phyloP scores from a whole-genome alignment of 2,113 vertebrate genomes.

The Butorides virescens region DNA sequence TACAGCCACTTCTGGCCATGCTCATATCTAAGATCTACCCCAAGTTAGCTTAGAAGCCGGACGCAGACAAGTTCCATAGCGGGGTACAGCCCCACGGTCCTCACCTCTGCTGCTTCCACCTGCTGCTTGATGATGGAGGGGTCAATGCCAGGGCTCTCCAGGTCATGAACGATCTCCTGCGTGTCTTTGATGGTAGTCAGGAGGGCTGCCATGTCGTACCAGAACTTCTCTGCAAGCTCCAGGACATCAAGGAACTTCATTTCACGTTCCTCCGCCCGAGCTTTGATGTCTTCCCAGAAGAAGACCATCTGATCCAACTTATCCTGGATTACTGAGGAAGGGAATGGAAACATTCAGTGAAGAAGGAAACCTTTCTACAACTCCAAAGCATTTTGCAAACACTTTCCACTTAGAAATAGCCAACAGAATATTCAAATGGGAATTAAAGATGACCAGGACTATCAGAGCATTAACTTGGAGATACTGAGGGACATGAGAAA shows the following conservation, averaged over 20 bases:
- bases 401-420: neutral
- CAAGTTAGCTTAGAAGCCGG: neutral
- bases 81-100: fast-evolving
- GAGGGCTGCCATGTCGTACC: constrained; percentile 94
- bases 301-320: constrained; percentile 92
- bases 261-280: constrained; percentile 90
- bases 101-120: constrained; percentile 94
- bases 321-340: constrained; percentile 85
- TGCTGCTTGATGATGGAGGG: constrained; percentile 99
- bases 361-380: neutral
- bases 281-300: constrained; percentile 98
- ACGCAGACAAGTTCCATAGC: neutral
- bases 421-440: neutral
- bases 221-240: constrained; percentile 96
- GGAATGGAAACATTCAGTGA: neutral
- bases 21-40: neutral
- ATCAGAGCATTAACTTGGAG: neutral
- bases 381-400: neutral
- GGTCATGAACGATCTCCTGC: constrained; percentile 92
- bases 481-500: neutral
- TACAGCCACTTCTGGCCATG: neutral
- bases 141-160: constrained; percentile 98
- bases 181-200: constrained; percentile 94
- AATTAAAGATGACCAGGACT: neutral
- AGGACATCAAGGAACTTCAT: constrained; percentile 94